Evolutionary conservation across 2,888 invertebrate genomes (phyloP).

Genomic region (Embidobia sp.): DNA sequence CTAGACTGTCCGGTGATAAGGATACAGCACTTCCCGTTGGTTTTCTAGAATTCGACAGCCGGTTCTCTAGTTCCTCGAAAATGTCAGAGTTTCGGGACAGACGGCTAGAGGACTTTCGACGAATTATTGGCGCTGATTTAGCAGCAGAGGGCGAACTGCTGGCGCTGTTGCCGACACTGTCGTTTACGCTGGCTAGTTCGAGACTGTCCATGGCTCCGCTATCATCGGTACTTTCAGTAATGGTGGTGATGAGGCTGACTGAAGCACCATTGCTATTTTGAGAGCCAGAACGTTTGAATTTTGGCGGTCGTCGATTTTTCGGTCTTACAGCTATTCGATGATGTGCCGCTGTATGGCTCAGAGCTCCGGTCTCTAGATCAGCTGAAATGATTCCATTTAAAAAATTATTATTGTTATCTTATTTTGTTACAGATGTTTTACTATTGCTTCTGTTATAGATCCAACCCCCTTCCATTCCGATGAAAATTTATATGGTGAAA

Average conservation of each 20-base stretch:
- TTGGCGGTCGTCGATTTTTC: slow-evolving; percentile 78
- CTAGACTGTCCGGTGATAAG: slow-evolving; percentile 78
- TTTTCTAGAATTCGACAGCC: slow-evolving; percentile 64
- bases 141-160: slow-evolving; percentile 67
- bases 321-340: slow-evolving; percentile 79
- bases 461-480: no score
- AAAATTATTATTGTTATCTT: no score
- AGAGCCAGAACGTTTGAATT: slow-evolving; percentile 68
- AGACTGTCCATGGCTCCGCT: slow-evolving; percentile 72
- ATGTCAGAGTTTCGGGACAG: slow-evolving; percentile 76
- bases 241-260: slow-evolving; percentile 69
- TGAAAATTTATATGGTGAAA: no score
- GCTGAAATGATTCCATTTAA: no score
- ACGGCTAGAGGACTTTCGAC: slow-evolving; percentile 77
- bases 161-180: slow-evolving; percentile 53
- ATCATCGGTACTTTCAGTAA: slow-evolving; percentile 68
- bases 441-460: no score
- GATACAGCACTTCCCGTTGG: slow-evolving; percentile 69
- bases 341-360: slow-evolving; percentile 78
- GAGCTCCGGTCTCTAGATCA: slow-evolving; percentile 73
- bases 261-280: slow-evolving; percentile 62
- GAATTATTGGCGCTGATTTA: slow-evolving; percentile 64
- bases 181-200: slow-evolving; percentile 62
- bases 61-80: slow-evolving; percentile 75
- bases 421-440: no score